Percentiles rank a stretch among this genome's conserved stretches.
These are phyloP conservation scores for Lucilia sericata DNA, from an alignment of 1,140 invertebrate genomes.

Conservation along the genomic window DNA sequence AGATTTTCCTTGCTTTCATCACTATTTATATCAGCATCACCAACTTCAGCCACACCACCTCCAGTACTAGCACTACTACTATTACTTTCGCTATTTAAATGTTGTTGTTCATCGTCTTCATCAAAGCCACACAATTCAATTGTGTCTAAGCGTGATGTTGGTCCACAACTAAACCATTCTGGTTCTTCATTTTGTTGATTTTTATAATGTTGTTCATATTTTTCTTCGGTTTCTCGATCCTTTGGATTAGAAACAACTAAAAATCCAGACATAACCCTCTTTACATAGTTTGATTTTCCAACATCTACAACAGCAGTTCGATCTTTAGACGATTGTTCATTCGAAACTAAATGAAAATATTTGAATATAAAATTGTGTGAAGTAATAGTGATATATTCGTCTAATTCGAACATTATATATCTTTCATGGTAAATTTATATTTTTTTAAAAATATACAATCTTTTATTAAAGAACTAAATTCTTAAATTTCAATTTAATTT, in stretches of 20 bases:
- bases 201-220: constrained; percentile 56
- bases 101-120: constrained; percentile 56
- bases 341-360: neutral
- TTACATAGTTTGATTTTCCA: constrained; percentile 63
- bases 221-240: constrained; percentile 58
- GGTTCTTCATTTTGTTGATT: constrained; percentile 62
- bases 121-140: constrained; percentile 65
- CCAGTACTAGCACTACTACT: constrained; percentile 10
- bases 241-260: constrained; percentile 63
- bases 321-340: constrained; percentile 1
- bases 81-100: neutral
- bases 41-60: neutral
- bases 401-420: no score
- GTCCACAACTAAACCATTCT: constrained; percentile 65
- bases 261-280: constrained; percentile 63
- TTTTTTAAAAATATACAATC: no score
- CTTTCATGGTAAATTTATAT: no score
- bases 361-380: neutral
- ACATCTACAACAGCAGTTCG: neutral
- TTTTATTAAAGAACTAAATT: no score
- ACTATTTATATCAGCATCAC: constrained; percentile 17
- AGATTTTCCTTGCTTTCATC: constrained; percentile 46
- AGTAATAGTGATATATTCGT: no score
- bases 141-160: constrained; percentile 62
- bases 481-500: no score